Evolutionary conservation across 2,797 vertebrate species (phyloP).

Genomic region (Enteromius anoplus): DNA sequence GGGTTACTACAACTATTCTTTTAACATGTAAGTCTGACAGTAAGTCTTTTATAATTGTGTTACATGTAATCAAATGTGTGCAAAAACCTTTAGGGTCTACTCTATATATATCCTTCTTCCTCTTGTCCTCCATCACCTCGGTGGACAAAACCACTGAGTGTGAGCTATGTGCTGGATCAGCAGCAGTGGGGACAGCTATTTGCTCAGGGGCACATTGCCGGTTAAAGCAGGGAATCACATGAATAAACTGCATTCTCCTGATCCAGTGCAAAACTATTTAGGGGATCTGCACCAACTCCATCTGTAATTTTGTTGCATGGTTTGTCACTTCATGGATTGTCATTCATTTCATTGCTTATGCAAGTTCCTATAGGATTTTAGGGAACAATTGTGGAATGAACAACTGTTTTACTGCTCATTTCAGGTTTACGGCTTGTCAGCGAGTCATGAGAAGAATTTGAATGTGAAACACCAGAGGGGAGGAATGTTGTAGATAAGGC

Average conservation of each 20-base stretch:
- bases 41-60: neutral
- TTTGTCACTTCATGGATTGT: conserved; percentile 4
- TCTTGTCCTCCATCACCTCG: conserved; percentile 62
- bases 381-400: neutral
- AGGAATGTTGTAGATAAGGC: conserved; percentile 32
- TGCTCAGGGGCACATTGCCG: conserved; percentile 70
- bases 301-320: conserved; percentile 15
- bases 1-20: neutral
- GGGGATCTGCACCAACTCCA: conserved; percentile 9
- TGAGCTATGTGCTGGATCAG: conserved; percentile 80
- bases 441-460: conserved; percentile 19
- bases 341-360: neutral
- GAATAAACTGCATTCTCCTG: conserved; percentile 76
- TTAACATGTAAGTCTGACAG: too few species aligned
- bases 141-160: conserved; percentile 73
- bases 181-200: conserved; percentile 72
- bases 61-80: neutral
- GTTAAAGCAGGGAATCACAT: conserved; percentile 59
- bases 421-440: neutral
- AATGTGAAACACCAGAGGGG: neutral
- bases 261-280: conserved; percentile 56
- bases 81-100: neutral
- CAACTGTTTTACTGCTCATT: neutral
- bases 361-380: neutral
- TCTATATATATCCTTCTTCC: conserved; percentile 26